phyloP scores from a whole-genome alignment of 2,888 invertebrate genomes.

The Bombylius discolor region DNA sequence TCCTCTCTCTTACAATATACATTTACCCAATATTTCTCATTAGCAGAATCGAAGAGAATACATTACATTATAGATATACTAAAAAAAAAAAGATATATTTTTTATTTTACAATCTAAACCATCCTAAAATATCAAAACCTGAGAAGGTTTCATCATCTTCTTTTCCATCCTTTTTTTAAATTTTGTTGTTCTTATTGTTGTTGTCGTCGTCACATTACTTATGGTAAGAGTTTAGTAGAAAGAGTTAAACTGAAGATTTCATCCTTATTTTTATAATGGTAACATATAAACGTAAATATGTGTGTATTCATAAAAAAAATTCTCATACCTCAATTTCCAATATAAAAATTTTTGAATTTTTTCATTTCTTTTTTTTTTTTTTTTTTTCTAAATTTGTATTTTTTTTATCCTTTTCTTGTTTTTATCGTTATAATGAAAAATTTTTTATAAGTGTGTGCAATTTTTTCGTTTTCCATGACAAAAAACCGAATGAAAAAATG shows the following conservation, averaged over 20 bases:
- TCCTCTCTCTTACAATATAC: neutral
- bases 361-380: neutral
- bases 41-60: neutral
- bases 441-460: conserved; percentile 9
- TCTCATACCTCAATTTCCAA: neutral
- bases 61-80: no score
- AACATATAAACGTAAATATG: no score
- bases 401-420: neutral
- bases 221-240: neutral
- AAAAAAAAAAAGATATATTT: no score
- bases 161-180: no score
- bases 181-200: no score
- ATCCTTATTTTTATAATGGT: neutral
- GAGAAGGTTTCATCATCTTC: no score
- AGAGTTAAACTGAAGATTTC: neutral
- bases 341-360: conserved; percentile 6
- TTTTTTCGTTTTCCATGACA: conserved; percentile 4
- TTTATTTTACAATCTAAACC: no score
- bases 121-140: no score
- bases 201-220: no score
- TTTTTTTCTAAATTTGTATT: neutral
- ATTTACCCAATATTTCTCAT: conserved; percentile 3
- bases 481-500: neutral
- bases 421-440: conserved; percentile 2
- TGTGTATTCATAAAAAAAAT: neutral